Conservation (phyloP, 1,140 invertebrate species). For the Microplitis mediator region DNA sequence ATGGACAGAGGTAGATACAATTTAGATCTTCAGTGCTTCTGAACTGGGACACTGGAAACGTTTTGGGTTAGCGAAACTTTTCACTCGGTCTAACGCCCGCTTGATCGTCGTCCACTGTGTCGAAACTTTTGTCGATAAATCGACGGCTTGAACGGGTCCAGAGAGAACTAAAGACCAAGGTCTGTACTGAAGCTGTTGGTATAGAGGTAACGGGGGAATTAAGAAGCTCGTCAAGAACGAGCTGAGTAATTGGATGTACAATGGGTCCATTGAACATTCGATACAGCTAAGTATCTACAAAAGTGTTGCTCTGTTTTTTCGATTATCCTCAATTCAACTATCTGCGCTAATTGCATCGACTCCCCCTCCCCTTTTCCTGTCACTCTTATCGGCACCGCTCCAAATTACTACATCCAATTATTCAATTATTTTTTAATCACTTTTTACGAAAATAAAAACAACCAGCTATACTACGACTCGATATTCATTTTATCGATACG, state of each 20-base stretch:
- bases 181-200: too few species aligned
- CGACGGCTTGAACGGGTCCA: constrained; percentile 34
- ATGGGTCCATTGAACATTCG: constrained; percentile 17
- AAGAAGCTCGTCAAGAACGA: constrained; percentile 27
- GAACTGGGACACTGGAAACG: constrained; percentile 24
- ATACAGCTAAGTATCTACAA: background rate
- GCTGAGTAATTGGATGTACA: constrained; percentile 33
- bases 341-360: too few species aligned
- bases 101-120: constrained; percentile 25
- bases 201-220: background rate
- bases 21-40: constrained; percentile 3
- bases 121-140: constrained; percentile 45
- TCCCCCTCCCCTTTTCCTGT: too few species aligned
- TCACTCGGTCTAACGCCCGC: constrained; percentile 12
- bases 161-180: constrained; percentile 15
- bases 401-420: too few species aligned
- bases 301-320: too few species aligned
- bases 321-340: too few species aligned
- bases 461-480: too few species aligned
- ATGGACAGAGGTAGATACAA: background rate
- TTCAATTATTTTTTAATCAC: too few species aligned
- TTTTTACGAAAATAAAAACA: too few species aligned
- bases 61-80: constrained; percentile 40
- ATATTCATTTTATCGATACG: background rate
- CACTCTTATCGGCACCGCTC: too few species aligned